Percentiles rank a stretch among this genome's conserved stretches.
phyloP scores from a whole-genome alignment of 2,113 vertebrate species.

The Sigmodon hispidus region DNA sequence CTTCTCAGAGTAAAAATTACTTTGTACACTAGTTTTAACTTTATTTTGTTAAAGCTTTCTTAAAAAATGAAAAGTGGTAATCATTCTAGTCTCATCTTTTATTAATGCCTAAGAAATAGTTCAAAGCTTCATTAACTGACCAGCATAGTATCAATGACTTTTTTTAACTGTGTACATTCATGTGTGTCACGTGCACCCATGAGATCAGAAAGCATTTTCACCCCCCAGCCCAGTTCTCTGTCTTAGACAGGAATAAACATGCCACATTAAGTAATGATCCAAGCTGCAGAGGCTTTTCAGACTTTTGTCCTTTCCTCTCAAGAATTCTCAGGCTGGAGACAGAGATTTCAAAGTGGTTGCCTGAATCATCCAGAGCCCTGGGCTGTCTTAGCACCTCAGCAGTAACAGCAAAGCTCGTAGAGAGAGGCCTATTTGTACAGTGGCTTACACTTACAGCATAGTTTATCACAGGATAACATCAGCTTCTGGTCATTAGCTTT shows the following conservation, averaged over 20 bases:
- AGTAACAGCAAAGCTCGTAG: not conserved
- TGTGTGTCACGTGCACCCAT: not conserved
- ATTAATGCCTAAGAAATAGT: conserved; percentile 21
- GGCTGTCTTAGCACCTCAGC: not conserved
- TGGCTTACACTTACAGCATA: not conserved
- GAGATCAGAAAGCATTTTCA: not conserved
- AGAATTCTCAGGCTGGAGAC: not conserved
- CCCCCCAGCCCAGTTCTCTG: not conserved
- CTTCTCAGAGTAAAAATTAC: not conserved
- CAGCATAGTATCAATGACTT: not conserved
- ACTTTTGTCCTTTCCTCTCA: not conserved
- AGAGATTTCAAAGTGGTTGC: not conserved
- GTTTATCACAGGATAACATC: not conserved
- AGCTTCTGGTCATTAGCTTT: conserved; percentile 20
- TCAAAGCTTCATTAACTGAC: not conserved
- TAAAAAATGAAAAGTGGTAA: not conserved
- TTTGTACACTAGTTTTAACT: not conserved
- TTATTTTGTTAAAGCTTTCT: not conserved
- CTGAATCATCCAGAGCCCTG: not conserved
- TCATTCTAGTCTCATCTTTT: conserved; percentile 4
- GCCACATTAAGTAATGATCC: not conserved
- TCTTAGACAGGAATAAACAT: not conserved
- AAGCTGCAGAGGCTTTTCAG: not conserved
- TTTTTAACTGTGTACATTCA: not conserved
- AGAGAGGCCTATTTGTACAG: not conserved